These are phyloP conservation scores for Maccullochella peelii DNA, from an alignment of 2,113 vertebrate genomes.

Conservation along the genomic window DNA sequence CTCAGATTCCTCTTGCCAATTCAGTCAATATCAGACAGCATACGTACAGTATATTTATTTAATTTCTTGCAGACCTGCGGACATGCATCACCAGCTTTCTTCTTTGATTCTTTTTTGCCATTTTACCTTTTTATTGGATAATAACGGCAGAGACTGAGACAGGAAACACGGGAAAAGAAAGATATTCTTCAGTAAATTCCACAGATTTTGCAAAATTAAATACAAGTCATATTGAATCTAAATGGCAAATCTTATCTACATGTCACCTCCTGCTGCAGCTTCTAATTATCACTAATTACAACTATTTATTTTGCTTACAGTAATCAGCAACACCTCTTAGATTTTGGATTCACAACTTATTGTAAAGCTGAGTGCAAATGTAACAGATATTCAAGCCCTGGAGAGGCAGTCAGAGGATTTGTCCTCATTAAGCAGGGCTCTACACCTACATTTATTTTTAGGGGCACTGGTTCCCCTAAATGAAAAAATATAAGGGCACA, in stretches of 20 bases:
- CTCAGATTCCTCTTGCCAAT: neutral
- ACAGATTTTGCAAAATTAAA: neutral
- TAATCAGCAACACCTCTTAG: neutral
- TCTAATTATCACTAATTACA: neutral
- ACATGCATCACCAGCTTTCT: neutral
- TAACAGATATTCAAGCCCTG: constrained; percentile 10
- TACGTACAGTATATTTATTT: neutral
- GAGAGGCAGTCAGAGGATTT: constrained; percentile 30
- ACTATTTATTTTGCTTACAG: neutral
- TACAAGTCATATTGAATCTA: neutral
- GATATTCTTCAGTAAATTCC: neutral
- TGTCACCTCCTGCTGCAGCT: neutral
- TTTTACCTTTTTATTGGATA: neutral
- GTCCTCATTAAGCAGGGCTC: neutral
- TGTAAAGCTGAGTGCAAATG: constrained; percentile 10
- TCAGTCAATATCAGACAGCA: neutral
- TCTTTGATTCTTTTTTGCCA: neutral
- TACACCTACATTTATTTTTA: neutral
- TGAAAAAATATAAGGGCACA: no score
- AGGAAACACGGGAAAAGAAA: neutral
- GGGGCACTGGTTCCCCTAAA: neutral
- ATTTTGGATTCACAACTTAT: neutral
- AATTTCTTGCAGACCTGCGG: neutral
- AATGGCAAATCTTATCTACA: neutral
- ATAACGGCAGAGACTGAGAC: neutral